Base-by-base conservation (phyloP, 2,888 invertebrate species). In the Dilophus febrilis region DNA sequence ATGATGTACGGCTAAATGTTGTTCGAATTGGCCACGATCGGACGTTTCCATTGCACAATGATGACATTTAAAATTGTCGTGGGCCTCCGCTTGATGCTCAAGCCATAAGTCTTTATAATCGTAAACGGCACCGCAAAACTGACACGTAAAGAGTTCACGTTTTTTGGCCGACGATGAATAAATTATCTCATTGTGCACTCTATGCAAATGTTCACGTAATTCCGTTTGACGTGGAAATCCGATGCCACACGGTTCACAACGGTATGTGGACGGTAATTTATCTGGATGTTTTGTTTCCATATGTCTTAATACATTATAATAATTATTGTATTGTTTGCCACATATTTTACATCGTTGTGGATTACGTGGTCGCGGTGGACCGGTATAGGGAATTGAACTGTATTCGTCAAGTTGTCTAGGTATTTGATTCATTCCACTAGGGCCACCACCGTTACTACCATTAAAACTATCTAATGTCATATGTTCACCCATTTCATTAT, bases 251-350 rank as follows among this genome's bases (percentile, higher is more conserved):
- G 54, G 53, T 2, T 59, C 58, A 41, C 63, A 63, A 42, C 59
- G 59, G 47, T 63, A 63, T 1, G 60, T 60, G 41, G 59, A 56
- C 10, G 63, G 63, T 44, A 63, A 46, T 44, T 63, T 61, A 43
- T 61, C 60, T 0, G 63, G 63, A 53, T 63, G 63, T 44, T 63
- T 63, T 2, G 60, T 57, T 46, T 63, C 63, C 63, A 63, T 63
- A 43, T 63, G 63, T 0, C 63, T 54, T 37, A 63, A 46, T 17
- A 63, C 63, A 45, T 63, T 63, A 45, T 63, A 61, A 39, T 63
- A 62, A 45, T 61, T 63, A 39, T 63, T 63, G 44, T 63, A 63
- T 42, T 59, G 59, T 40, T 59, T 59, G 0, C 59, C 59, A 42
- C 63, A 63, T 39, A 63, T 60, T 12, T 58, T 58, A 38, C 63